Evolutionary conservation across 2,888 invertebrate genomes (phyloP).

Genomic region (Girardia tigrina): DNA sequence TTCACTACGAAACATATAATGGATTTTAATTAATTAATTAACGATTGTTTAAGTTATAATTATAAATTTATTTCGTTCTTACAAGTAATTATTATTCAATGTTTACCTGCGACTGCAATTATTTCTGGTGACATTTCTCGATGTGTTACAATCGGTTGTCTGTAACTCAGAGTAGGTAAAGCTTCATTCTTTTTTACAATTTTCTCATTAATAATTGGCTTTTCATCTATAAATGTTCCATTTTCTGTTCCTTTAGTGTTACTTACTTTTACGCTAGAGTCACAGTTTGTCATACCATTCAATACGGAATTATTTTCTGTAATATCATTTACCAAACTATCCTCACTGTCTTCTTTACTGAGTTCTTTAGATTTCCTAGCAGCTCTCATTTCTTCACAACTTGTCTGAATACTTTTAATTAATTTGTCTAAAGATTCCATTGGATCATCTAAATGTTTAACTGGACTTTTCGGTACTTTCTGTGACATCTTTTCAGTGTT

Average conservation of each 20-base stretch:
- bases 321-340: no score
- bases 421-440: constrained; percentile 3
- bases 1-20: no score
- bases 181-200: no score
- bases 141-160: background rate
- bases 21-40: no score
- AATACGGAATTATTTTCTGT: background rate
- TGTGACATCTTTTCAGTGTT: background rate
- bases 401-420: constrained; percentile 13
- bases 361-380: background rate
- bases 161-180: background rate
- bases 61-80: no score
- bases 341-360: no score
- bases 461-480: background rate
- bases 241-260: background rate
- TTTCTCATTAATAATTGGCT: no score
- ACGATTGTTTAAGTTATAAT: no score
- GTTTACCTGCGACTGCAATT: background rate
- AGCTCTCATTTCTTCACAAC: constrained; percentile 2
- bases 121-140: background rate
- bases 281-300: background rate
- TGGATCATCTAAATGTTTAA: background rate
- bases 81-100: no score
- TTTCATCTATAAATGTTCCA: background rate
- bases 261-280: no score